These are phyloP conservation scores for Centropus bengalensis DNA, from an alignment of 2,113 vertebrate genomes.

Conservation along the genomic window DNA sequence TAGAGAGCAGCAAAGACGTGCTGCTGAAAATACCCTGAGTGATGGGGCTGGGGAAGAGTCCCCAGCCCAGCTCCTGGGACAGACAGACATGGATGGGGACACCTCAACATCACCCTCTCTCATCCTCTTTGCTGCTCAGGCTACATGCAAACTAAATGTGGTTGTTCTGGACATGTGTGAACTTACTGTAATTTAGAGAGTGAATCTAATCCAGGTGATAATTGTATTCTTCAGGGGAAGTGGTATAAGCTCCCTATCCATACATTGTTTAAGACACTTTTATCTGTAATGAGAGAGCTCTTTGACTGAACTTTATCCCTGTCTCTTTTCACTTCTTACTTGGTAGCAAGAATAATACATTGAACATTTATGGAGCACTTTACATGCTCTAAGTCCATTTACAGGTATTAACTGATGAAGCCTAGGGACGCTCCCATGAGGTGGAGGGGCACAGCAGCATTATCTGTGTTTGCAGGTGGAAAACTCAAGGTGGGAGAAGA, in stretches of 20 bases:
- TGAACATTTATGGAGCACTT: neutral
- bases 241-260: neutral
- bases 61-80: fast-evolving
- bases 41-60: neutral
- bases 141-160: neutral
- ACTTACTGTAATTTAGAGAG: neutral
- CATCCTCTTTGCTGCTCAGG: neutral
- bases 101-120: neutral
- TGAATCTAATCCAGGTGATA: neutral
- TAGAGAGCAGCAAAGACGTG: neutral
- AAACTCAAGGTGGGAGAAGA: neutral
- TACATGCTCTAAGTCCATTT: constrained; percentile 3
- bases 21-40: neutral
- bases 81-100: too few relatives aligned
- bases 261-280: neutral
- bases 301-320: neutral
- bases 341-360: constrained; percentile 8
- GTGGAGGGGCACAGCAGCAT: neutral
- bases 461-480: neutral
- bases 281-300: neutral
- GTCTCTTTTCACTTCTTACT: neutral
- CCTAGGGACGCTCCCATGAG: neutral
- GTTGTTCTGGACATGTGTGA: neutral
- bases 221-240: neutral
- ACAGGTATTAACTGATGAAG: neutral